These are phyloP conservation scores for Myrmophylax atrothorax DNA, from an alignment of 2,113 vertebrate genomes.

Conservation along the genomic window DNA sequence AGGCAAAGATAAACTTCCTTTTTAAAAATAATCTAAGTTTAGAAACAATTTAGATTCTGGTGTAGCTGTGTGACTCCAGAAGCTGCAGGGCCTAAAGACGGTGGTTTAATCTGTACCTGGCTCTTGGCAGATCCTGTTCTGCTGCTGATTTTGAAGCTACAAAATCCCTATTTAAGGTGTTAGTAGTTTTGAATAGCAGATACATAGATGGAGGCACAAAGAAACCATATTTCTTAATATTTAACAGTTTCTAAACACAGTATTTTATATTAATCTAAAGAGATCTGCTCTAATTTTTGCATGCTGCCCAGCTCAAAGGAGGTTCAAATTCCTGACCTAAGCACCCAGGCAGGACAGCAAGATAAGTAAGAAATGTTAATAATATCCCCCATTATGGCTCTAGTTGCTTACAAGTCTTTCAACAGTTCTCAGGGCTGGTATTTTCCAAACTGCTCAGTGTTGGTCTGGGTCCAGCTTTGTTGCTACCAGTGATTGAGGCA, in stretches of 20 bases:
- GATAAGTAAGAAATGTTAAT: background rate
- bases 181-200: background rate
- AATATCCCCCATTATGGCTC: background rate
- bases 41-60: constrained; percentile 18
- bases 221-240: background rate
- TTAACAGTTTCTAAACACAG: background rate
- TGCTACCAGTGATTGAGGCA: background rate
- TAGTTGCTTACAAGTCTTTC: background rate
- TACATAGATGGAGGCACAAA: background rate
- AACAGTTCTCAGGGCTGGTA: background rate
- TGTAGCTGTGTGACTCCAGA: background rate
- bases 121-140: background rate
- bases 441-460: background rate
- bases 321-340: background rate
- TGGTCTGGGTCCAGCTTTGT: background rate
- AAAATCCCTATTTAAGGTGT: background rate
- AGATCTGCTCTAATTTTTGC: background rate
- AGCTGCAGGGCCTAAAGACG: background rate
- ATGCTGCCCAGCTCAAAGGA: background rate
- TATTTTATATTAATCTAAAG: background rate
- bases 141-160: background rate
- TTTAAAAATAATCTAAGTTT: constrained; percentile 20
- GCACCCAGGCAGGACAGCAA: background rate
- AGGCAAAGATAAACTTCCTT: background rate
- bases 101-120: background rate